Conservation (phyloP, 1,140 invertebrate species). For the Brachionus asplanchnoidis region DNA sequence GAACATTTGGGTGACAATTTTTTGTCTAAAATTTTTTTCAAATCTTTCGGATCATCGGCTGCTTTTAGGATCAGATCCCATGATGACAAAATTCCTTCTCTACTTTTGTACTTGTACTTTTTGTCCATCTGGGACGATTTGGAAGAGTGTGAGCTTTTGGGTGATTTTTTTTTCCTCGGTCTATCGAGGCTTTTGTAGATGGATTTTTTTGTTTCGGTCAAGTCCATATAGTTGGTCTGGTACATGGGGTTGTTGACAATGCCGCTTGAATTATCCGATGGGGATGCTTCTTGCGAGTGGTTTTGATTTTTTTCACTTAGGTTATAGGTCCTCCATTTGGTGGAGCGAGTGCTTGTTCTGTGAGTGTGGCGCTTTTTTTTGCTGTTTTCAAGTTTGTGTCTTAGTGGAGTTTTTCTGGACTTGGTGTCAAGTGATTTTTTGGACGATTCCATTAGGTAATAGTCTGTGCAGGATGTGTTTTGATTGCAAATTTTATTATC, state of each 20-base stretch:
- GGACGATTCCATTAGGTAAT: background rate
- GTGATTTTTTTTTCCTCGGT: background rate
- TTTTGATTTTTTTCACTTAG: background rate
- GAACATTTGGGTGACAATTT: background rate
- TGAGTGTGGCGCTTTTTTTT: background rate
- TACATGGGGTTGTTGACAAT: slow-evolving; percentile 9
- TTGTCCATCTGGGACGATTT: background rate
- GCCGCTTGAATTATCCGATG: background rate
- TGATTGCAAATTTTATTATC: background rate
- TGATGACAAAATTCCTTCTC: background rate
- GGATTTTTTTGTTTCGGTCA: background rate
- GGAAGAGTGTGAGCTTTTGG: background rate
- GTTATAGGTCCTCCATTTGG: background rate
- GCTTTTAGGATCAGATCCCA: slow-evolving; percentile 1
- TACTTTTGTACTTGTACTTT: background rate
- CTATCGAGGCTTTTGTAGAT: background rate
- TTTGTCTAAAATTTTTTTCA: background rate
- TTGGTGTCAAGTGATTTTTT: background rate
- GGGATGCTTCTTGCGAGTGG: background rate
- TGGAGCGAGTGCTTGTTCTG: background rate
- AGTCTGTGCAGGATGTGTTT: background rate
- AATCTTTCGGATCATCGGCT: background rate
- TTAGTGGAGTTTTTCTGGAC: background rate
- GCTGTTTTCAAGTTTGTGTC: background rate
- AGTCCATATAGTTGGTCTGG: background rate